phyloP scores from a whole-genome alignment of 2,888 invertebrate genomes.

The Metacarcinus magister region DNA sequence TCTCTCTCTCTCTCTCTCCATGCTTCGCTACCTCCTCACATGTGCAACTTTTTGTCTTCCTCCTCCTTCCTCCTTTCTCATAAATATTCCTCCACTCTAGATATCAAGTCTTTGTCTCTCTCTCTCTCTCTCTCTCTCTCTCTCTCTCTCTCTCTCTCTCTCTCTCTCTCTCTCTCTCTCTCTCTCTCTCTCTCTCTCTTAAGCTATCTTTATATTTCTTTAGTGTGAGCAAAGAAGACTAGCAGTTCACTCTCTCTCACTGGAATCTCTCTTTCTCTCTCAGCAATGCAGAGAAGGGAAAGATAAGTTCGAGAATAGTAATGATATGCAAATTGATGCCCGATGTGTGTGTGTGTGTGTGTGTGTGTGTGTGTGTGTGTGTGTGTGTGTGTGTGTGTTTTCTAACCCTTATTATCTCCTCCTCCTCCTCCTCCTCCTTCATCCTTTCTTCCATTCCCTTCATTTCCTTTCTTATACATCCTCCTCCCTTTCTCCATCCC shows the following conservation, averaged over 20 bases:
- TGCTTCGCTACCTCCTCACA: neutral
- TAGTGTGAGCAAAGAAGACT: neutral
- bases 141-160: slow-evolving; percentile 9
- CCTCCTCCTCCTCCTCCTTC: neutral
- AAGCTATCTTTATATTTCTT: slow-evolving; percentile 1
- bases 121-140: slow-evolving; percentile 11
- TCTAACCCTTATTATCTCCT: neutral
- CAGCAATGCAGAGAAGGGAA: neutral
- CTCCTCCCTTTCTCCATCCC: no score
- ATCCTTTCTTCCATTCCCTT: no score
- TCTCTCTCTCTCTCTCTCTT: neutral
- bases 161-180: slow-evolving; percentile 26
- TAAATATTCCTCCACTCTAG: slow-evolving; percentile 2
- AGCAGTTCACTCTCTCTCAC: neutral
- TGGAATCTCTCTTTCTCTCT: slow-evolving; percentile 12
- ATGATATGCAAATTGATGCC: slow-evolving; percentile 26
- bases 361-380: slow-evolving; percentile 26
- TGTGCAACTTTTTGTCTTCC: neutral
- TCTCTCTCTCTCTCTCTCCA: slow-evolving; percentile 8
- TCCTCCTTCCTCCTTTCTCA: slow-evolving; percentile 6
- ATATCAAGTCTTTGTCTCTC: slow-evolving; percentile 26
- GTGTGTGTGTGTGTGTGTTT: neutral
- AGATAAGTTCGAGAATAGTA: neutral
- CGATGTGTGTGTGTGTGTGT: neutral
- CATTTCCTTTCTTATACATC: no score